These are phyloP conservation scores for Hormaphis cornu DNA, from an alignment of 1,140 invertebrate genomes.

Conservation along the genomic window DNA sequence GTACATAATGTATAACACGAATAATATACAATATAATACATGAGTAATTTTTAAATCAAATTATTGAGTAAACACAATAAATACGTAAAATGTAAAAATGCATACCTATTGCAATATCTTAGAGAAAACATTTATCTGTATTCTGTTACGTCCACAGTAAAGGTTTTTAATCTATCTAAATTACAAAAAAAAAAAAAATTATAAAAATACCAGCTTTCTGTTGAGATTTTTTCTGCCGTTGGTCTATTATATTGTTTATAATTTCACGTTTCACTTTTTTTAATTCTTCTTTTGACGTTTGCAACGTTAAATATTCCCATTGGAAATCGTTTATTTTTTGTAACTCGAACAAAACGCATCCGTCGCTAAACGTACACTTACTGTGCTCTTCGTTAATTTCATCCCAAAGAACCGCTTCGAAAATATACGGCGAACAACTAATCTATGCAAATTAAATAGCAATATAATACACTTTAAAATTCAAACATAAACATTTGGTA, in stretches of 20 bases:
- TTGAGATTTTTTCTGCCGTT: not conserved
- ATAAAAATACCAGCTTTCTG: conserved; percentile 44
- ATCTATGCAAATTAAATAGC: conserved; percentile 42
- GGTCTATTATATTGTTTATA: conserved; percentile 37
- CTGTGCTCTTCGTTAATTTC: conserved; percentile 49
- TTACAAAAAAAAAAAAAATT: not conserved
- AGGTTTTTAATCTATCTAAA: too few species aligned
- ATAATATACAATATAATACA: not conserved
- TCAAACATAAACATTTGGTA: too few species aligned
- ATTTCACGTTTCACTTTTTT: conserved; percentile 46
- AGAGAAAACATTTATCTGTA: too few species aligned
- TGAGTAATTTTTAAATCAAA: not conserved
- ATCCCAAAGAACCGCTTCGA: conserved; percentile 54
- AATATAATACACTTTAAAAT: conserved; percentile 29
- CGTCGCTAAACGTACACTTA: conserved; percentile 49
- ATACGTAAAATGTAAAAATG: too few species aligned
- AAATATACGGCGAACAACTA: conserved; percentile 54
- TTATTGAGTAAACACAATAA: too few species aligned
- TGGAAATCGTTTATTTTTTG: conserved; percentile 46
- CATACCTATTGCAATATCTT: too few species aligned
- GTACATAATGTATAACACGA: too few species aligned
- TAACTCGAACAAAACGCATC: conserved; percentile 51
- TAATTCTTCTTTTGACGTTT: conserved; percentile 49
- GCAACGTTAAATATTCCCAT: conserved; percentile 49
- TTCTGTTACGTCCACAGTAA: too few species aligned